Conservation (phyloP, 2,113 vertebrate genomes). For the Morone saxatilis region DNA sequence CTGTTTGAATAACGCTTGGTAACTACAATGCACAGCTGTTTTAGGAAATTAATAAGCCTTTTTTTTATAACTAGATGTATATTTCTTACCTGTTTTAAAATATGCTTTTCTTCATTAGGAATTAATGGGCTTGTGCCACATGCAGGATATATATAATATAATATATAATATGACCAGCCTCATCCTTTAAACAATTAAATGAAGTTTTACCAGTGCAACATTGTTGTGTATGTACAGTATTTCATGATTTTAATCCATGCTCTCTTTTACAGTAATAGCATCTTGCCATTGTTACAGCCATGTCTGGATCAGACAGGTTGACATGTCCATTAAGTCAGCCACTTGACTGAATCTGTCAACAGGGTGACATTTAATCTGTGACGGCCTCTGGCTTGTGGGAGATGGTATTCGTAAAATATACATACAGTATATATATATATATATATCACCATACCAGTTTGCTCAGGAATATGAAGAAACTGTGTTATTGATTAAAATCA, state of each 20-base stretch:
- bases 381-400: background rate
- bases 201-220: background rate
- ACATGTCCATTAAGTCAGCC: background rate
- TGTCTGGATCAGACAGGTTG: background rate
- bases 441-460: background rate
- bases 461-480: background rate
- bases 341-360: constrained; percentile 3
- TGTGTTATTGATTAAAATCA: background rate
- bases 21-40: background rate
- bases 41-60: background rate
- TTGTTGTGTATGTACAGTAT: background rate
- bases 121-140: background rate
- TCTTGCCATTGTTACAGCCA: background rate
- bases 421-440: background rate
- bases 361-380: background rate
- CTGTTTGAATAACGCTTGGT: background rate
- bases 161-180: background rate
- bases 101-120: background rate
- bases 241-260: background rate
- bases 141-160: background rate
- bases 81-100: background rate
- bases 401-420: background rate
- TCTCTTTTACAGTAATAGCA: background rate
- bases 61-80: background rate
- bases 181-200: background rate